Evolutionary conservation across 2,888 invertebrate species (phyloP), one percentile per base, ranked within the genome.

Genomic region (Desoria tigrina): DNA sequence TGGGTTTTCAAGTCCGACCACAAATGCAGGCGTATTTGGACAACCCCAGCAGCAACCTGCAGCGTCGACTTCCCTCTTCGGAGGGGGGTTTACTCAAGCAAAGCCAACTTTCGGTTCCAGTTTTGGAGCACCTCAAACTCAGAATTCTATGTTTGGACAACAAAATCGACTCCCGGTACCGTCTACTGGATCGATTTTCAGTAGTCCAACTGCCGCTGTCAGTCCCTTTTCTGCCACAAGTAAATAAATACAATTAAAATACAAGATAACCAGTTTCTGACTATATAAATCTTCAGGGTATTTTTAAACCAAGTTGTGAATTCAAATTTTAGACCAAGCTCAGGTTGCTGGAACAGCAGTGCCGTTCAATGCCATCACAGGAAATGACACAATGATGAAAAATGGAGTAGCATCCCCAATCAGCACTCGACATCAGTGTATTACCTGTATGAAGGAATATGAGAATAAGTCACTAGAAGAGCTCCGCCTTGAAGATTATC

Each of bases 371-470:
- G 80, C 83, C 2, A 80, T 81, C 1, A 79, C 89, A 28, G 94
- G 94, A 1, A 90, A 89, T 0, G 99, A 99, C 78, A 90, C 94
- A 0, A 88, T 96, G 82, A 86, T 93, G 78, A 96, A 96, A 81
- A 88, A 89, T 72, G 94, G 94, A 0, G 85, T 87, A 2, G 87
- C 90, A 2, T 89, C 88, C 78, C 91, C 85, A 72, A 94, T 99
- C 73, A 92, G 87, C 77, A 98, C 96, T 0, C 89, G 93, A 77
- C 94, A 96, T 79, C 92, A 96, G 79, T 97, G 97, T 80, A 97
- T 99, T 68, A 95, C 95, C 0, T 94, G 94, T 65, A 99, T 99
- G 99, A 95, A 96, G 83, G 96, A 98, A 79, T 99, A 98, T 79
- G 97, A 98, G 78, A 81, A 80, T 56, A 99, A 98, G 80, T 94